A percentile compares a stretch with the other conserved stretches of the same genome.
These are phyloP conservation scores for Abscondita cerata DNA, from an alignment of 2,888 invertebrate genomes.

Conservation along the genomic window DNA sequence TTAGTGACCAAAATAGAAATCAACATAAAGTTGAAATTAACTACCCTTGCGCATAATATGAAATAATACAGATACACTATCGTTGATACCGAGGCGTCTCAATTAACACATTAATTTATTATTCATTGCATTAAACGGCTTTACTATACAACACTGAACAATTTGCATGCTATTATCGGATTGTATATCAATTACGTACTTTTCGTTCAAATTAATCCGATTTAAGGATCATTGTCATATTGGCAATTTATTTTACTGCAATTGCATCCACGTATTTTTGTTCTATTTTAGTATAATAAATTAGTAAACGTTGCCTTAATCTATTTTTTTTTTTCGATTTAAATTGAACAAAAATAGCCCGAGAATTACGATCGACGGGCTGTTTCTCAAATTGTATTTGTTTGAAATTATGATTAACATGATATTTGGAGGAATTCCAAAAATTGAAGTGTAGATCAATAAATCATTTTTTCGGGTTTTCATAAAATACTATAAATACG, in stretches of 20 bases:
- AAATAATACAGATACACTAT: constrained; percentile 33
- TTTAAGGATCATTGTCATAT: constrained; percentile 22
- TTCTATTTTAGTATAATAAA: too few relatives aligned
- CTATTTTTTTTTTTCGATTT: too few relatives aligned
- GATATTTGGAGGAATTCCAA: too few relatives aligned
- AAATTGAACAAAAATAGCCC: too few relatives aligned
- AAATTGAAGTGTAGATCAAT: too few relatives aligned
- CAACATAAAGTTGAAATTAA: constrained; percentile 2
- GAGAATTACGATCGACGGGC: too few relatives aligned
- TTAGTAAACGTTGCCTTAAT: too few relatives aligned
- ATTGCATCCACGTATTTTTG: background rate
- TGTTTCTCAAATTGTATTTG: too few relatives aligned
- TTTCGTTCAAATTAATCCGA: constrained; percentile 31
- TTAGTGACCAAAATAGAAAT: background rate
- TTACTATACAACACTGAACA: constrained; percentile 42
- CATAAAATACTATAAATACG: too few relatives aligned
- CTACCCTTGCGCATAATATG: constrained; percentile 10
- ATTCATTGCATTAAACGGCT: constrained; percentile 46
- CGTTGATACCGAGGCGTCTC: constrained; percentile 38
- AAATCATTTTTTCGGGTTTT: too few relatives aligned
- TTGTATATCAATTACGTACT: constrained; percentile 39
- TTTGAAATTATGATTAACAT: too few relatives aligned
- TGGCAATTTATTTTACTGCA: constrained; percentile 8
- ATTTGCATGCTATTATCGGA: constrained; percentile 44
- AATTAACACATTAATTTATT: constrained; percentile 49